Percentiles rank a stretch among this genome's conserved stretches.
Conservation (phyloP, 1,140 invertebrate genomes). For the Eufriesea mexicana region DNA sequence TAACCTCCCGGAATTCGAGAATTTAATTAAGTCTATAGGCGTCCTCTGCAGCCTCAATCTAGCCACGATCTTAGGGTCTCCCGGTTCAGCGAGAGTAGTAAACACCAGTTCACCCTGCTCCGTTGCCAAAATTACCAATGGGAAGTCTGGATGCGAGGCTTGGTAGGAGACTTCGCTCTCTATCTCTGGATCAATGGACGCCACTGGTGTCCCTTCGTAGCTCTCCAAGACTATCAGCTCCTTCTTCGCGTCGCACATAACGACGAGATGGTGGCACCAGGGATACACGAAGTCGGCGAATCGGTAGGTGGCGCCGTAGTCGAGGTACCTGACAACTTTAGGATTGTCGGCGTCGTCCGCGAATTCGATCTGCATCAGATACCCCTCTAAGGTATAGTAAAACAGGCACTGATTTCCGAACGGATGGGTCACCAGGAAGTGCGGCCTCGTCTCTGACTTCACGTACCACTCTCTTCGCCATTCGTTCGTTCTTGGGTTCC, state of each 20-base stretch:
- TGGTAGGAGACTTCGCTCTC: constrained; percentile 60
- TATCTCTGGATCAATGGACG: constrained; percentile 57
- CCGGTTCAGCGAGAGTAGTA: constrained; percentile 58
- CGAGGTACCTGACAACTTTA: constrained; percentile 16
- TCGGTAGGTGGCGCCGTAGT: constrained; percentile 62
- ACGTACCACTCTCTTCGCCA: constrained; percentile 70
- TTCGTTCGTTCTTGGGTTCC: neutral
- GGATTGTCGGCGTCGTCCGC: constrained; percentile 20
- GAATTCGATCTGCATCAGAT: constrained; percentile 69
- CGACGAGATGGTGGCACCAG: constrained; percentile 72
- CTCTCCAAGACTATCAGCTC: constrained; percentile 67
- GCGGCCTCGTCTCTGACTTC: constrained; percentile 60
- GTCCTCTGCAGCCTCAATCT: constrained; percentile 63
- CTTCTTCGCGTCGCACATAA: constrained; percentile 54
- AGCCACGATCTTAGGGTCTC: constrained; percentile 62
- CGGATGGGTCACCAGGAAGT: constrained; percentile 63
- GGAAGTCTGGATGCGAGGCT: constrained; percentile 71
- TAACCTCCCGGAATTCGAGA: constrained; percentile 74
- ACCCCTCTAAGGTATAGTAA: constrained; percentile 72
- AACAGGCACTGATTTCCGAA: constrained; percentile 66
- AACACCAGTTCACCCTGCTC: constrained; percentile 70
- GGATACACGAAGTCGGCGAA: constrained; percentile 75
- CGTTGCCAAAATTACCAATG: constrained; percentile 67
- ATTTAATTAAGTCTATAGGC: constrained; percentile 73
- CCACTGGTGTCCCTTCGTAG: constrained; percentile 57